Evolutionary conservation across 2,888 invertebrate genomes (phyloP).

Genomic region (Orthosia cruda): DNA sequence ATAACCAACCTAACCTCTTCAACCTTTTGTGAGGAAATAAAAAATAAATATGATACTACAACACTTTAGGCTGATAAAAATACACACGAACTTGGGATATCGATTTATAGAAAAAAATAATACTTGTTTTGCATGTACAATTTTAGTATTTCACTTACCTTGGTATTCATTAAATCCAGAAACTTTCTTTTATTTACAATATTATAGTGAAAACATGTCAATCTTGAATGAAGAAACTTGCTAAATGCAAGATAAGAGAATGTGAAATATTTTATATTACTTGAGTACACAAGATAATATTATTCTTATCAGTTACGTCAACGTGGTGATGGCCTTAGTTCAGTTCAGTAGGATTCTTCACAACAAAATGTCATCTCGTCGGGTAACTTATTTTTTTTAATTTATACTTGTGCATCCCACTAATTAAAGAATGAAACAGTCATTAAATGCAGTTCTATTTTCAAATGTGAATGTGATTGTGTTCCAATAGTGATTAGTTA

Average conservation of each 20-base stretch:
- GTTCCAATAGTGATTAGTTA: slow-evolving; percentile 50
- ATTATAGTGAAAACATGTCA: slow-evolving; percentile 64
- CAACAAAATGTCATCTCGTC: slow-evolving; percentile 88
- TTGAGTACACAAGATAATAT: slow-evolving; percentile 83
- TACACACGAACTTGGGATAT: background rate
- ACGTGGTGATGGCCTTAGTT: slow-evolving; percentile 80
- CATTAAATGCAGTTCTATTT: slow-evolving; percentile 58
- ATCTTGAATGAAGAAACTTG: slow-evolving; percentile 73
- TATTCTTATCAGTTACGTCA: slow-evolving; percentile 87
- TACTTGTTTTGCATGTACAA: background rate
- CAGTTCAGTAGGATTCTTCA: slow-evolving; percentile 85
- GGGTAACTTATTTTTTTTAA: slow-evolving; percentile 82
- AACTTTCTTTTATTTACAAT: slow-evolving; percentile 50
- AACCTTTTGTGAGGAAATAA: slow-evolving; percentile 73
- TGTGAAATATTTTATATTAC: slow-evolving; percentile 74
- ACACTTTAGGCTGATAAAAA: slow-evolving; percentile 25
- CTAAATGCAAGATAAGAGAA: slow-evolving; percentile 71
- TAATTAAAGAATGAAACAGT: slow-evolving; percentile 39
- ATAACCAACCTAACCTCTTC: slow-evolving; percentile 86
- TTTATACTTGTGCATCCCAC: slow-evolving; percentile 56
- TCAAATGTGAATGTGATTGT: slow-evolving; percentile 63
- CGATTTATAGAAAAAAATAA: background rate
- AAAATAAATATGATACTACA: slow-evolving; percentile 40
- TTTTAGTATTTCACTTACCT: slow-evolving; percentile 49
- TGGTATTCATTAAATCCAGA: slow-evolving; percentile 26